Evolutionary conservation across 2,888 invertebrate species (phyloP).

Genomic region (Ashinkailepas kermadecensis): DNA sequence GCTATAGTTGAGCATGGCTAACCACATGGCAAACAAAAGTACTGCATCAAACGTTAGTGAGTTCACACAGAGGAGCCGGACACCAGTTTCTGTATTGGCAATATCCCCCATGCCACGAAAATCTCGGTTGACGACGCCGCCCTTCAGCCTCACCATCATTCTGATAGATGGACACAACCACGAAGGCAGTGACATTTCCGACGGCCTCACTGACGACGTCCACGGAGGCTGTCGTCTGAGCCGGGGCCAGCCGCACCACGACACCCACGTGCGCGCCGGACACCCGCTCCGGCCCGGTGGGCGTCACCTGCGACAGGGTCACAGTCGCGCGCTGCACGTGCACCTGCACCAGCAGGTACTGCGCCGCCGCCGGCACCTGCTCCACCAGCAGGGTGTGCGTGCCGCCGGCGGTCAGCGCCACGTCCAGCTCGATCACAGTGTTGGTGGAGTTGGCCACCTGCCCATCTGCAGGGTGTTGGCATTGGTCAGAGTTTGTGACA

Average conservation of each 20-base stretch:
- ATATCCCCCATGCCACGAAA: no score
- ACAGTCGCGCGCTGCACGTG: not conserved
- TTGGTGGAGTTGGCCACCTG: not conserved
- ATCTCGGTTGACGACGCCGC: no score
- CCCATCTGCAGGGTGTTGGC: not conserved
- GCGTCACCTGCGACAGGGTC: not conserved
- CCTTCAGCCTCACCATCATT: slow-evolving; percentile 25
- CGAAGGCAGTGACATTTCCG: slow-evolving; percentile 25
- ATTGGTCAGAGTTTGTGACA: no score
- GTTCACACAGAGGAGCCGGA: no score
- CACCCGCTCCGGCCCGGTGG: slow-evolving; percentile 33
- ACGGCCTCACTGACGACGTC: slow-evolving; percentile 27
- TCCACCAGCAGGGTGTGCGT: not conserved
- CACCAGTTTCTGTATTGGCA: no score
- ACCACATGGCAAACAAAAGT: no score
- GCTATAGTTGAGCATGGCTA: no score
- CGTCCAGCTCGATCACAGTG: not conserved
- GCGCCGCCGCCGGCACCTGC: not conserved
- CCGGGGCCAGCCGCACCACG: slow-evolving; percentile 39
- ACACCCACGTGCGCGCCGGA: slow-evolving; percentile 37
- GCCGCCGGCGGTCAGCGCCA: not conserved
- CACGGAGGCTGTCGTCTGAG: slow-evolving; percentile 29
- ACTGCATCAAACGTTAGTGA: no score
- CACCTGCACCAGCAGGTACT: slow-evolving; percentile 1
- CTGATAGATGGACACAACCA: slow-evolving; percentile 28